A percentile compares a stretch with the other conserved stretches of the same genome.
Conservation (phyloP, 2,888 invertebrate species). For the Acanthoscelides obtectus region DNA sequence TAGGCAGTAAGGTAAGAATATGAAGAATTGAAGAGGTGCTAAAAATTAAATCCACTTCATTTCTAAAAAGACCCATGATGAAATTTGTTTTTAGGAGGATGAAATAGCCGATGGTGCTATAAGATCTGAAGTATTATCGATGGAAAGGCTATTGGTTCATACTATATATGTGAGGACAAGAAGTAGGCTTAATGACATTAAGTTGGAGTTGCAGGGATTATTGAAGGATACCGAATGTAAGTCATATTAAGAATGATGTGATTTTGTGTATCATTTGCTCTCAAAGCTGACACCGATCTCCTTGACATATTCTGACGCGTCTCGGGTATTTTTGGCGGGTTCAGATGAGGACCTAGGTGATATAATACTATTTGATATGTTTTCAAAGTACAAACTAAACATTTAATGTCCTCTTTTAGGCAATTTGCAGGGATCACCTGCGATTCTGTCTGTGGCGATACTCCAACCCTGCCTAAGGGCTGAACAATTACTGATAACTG, state of each 20-base stretch:
- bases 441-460: constrained; percentile 86
- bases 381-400: too few species aligned
- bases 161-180: constrained; percentile 91
- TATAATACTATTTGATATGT: too few species aligned
- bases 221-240: constrained; percentile 69
- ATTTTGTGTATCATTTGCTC: constrained; percentile 3
- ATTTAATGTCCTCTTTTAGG: constrained; percentile 48
- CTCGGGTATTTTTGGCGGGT: too few species aligned
- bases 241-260: constrained; percentile 29
- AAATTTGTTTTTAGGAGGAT: constrained; percentile 46
- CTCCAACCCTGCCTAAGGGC: constrained; percentile 86
- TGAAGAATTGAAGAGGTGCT: background rate
- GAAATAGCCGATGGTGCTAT: constrained; percentile 75
- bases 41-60: background rate
- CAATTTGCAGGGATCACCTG: constrained; percentile 86
- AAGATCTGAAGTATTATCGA: constrained; percentile 86
- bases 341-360: too few species aligned
- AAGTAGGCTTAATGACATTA: constrained; percentile 76
- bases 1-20: constrained; percentile 59
- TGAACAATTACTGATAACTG: constrained; percentile 87
- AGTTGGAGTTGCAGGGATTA: constrained; percentile 68
- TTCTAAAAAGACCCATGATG: too few species aligned
- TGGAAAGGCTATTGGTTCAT: constrained; percentile 90
- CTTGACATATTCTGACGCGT: too few species aligned
- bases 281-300: too few species aligned